A percentile compares a stretch with the other conserved stretches of the same genome.
Conservation (phyloP, 2,888 invertebrate species). For the Leucania comma region DNA sequence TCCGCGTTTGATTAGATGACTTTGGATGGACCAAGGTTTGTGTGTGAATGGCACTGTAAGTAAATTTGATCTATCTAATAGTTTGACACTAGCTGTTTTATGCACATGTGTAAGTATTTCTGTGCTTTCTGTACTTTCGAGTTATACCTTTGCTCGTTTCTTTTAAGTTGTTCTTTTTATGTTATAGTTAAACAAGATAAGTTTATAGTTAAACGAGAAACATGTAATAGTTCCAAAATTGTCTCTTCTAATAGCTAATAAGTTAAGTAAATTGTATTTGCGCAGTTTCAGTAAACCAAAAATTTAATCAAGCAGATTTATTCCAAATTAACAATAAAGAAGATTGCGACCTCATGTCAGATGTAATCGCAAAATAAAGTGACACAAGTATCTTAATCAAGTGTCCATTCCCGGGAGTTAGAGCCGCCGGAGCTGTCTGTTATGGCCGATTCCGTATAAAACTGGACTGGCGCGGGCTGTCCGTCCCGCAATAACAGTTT, state of each 20-base stretch:
- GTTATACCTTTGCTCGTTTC: not conserved
- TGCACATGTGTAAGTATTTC: not conserved
- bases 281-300: conserved; percentile 51
- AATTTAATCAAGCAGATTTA: conserved; percentile 76
- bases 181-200: conserved; percentile 24
- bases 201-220: conserved; percentile 26
- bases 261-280: conserved; percentile 41
- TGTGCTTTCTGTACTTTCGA: no score
- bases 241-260: conserved; percentile 23
- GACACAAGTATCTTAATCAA: conserved; percentile 89
- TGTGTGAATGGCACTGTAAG: conserved; percentile 46
- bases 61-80: conserved; percentile 40
- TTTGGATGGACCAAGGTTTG: conserved; percentile 54
- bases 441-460: conserved; percentile 85
- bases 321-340: conserved; percentile 83
- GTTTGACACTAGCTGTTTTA: conserved; percentile 21
- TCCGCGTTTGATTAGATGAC: conserved; percentile 83
- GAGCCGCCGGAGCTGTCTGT: conserved; percentile 82
- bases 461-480: conserved; percentile 79
- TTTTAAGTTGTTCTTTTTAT: conserved; percentile 9
- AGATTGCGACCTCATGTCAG: conserved; percentile 83
- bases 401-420: conserved; percentile 86
- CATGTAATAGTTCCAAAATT: conserved; percentile 22
- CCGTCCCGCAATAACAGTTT: conserved; percentile 86
- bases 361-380: conserved; percentile 88